Evolutionary conservation across 2,888 invertebrate genomes (phyloP), one percentile per base, ranked within the genome.

Genomic region (Drosophila prostipennis): DNA sequence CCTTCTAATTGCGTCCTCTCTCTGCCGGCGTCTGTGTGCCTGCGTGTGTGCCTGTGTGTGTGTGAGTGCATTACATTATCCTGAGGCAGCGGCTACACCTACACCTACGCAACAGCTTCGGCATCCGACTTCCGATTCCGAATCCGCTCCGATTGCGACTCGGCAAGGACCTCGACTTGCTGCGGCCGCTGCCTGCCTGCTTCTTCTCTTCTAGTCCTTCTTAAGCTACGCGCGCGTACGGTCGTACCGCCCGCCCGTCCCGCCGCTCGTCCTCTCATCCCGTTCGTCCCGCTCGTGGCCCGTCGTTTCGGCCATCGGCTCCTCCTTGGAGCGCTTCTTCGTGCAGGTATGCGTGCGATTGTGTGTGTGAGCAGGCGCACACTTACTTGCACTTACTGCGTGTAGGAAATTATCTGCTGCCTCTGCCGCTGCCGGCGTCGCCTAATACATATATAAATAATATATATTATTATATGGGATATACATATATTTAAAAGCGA

Each of bases 181-280:
- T 76, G 73, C 61, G 53, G 73, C 60, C 61, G 60, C 73, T 74
- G 73, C 61, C 73, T 73, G 87, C 86, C 83, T 85, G 85, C 86
- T 85, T 87, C 85, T 87, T 89, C 89, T 87, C 87, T 87, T 89
- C 89, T 89, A 89, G 90, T 90, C 83, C 79, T 84, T 90, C 90
- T 89, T 89, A 89, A 87, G 89, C 89, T 79, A 79, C 89, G 84
- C 82, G 80, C 82, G 80, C 80, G 89, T 80, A 81, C 89, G 86
- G 79, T 81, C 32, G 55, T 34, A 55, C 57, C 56, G 32, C 40
- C 79, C 81, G 71, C 76, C 77, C 74, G 69, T 29, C 37, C 64
- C 45, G 45, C 77, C 68, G 72, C 61, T 73, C 23, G 6, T 26
- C 57, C 52, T 39, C 43, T 37, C 43, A 29, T 29, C 29, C 29